phyloP scores from a whole-genome alignment of 2,113 vertebrate species.

The Amphilophus citrinellus region DNA sequence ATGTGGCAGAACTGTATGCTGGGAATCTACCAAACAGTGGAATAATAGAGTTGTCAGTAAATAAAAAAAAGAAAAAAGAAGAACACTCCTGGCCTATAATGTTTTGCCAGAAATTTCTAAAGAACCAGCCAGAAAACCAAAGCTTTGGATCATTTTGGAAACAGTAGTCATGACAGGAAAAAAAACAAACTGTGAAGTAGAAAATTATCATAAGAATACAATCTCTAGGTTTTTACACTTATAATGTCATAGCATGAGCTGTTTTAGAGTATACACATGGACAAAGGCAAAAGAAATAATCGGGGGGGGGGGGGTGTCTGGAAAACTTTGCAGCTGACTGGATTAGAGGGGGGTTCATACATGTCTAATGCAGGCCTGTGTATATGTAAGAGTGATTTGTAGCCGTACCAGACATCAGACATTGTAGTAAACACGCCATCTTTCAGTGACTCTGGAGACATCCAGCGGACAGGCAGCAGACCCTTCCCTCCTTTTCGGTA shows the following conservation, averaged over 20 bases:
- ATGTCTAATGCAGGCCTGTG: conserved; percentile 9
- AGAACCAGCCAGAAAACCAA: conserved; percentile 23
- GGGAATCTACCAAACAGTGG: conserved; percentile 2
- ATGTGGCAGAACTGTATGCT: conserved; percentile 17
- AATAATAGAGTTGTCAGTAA: conserved; percentile 15
- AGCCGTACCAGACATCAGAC: conserved; percentile 95
- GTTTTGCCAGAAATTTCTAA: conserved; percentile 26
- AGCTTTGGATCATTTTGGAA: conserved; percentile 42
- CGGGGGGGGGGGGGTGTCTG: conserved; percentile 27
- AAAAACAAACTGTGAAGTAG: neutral
- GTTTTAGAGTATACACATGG: conserved; percentile 23
- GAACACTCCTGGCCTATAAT: neutral
- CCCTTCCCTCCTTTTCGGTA: conserved; percentile 98
- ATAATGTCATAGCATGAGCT: conserved; percentile 17
- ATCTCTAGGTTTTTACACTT: conserved; percentile 32
- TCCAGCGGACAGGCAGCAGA: conserved; percentile 97
- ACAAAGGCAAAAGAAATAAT: conserved; percentile 18
- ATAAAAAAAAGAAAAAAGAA: neutral
- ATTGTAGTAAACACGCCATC: conserved; percentile 98
- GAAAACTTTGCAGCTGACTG: conserved; percentile 1
- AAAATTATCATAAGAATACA: conserved; percentile 12
- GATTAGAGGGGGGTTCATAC: conserved; percentile 40
- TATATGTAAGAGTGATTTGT: conserved; percentile 16
- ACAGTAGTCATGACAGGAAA: conserved; percentile 12
- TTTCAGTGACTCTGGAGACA: conserved; percentile 98